These are phyloP conservation scores for Nymphalis urticae DNA, from an alignment of 2,888 invertebrate genomes.

Conservation along the genomic window DNA sequence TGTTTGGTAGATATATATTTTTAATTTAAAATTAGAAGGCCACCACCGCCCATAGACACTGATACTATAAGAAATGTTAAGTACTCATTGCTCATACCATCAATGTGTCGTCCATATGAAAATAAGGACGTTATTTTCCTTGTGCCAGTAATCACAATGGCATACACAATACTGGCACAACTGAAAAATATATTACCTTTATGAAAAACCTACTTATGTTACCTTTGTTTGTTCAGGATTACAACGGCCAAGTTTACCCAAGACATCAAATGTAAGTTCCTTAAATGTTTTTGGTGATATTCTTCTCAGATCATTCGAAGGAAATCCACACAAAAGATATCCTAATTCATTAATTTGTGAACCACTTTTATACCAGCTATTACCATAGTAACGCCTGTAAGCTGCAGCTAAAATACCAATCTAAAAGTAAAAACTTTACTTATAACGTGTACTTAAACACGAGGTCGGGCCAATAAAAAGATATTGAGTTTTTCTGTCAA, in stretches of 20 bases:
- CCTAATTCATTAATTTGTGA: constrained; percentile 65
- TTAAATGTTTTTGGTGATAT: constrained; percentile 61
- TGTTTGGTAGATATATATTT: too few species aligned
- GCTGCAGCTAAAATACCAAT: constrained; percentile 66
- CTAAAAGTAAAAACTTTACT: constrained; percentile 45
- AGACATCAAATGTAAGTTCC: constrained; percentile 55
- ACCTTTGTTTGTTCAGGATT: constrained; percentile 62
- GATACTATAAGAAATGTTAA: too few species aligned
- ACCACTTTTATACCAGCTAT: constrained; percentile 60
- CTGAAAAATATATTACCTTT: too few species aligned
- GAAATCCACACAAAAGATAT: constrained; percentile 70
- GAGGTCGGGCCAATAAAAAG: too few species aligned
- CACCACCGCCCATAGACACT: too few species aligned
- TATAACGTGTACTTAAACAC: background rate
- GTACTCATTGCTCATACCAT: too few species aligned
- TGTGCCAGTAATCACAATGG: too few species aligned
- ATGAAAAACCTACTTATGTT: constrained; percentile 13
- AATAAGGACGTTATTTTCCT: too few species aligned
- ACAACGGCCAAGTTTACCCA: constrained; percentile 60
- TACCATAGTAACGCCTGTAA: constrained; percentile 66
- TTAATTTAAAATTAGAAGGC: too few species aligned
- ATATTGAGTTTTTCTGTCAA: too few species aligned
- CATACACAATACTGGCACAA: too few species aligned
- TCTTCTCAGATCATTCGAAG: constrained; percentile 55
- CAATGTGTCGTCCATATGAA: too few species aligned